Percentiles rank a stretch among this genome's conserved stretches.
These are phyloP conservation scores for Drosophila infuscata DNA, from an alignment of 2,888 invertebrate species.

Conservation along the genomic window DNA sequence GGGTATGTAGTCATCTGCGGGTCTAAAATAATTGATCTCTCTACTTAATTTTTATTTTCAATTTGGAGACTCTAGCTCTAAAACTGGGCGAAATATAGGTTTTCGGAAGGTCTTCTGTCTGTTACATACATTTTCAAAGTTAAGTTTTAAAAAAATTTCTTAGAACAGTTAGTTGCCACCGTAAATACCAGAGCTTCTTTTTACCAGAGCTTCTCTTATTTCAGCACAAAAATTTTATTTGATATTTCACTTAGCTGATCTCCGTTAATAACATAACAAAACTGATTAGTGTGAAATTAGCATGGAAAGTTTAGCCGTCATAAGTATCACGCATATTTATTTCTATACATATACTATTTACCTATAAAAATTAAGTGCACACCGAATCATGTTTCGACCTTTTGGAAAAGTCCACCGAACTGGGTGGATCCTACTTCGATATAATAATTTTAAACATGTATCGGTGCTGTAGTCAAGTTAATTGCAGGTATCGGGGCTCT, in stretches of 20 bases:
- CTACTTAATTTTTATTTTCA: not conserved
- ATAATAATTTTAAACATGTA: not conserved
- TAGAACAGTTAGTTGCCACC: not conserved
- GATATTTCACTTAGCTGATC: constrained; percentile 32
- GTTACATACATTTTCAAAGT: no score
- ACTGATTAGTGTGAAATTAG: constrained; percentile 31
- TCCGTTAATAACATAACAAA: constrained; percentile 40
- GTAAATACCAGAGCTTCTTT: not conserved
- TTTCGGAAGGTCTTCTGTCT: not conserved
- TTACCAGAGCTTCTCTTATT: not conserved
- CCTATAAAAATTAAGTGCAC: not conserved
- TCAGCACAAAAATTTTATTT: constrained; percentile 32
- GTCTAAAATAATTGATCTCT: not conserved
- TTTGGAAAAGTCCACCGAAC: not conserved
- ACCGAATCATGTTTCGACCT: not conserved
- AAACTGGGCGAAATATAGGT: not conserved
- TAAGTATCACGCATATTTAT: not conserved
- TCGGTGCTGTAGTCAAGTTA: no score
- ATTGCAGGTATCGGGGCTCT: no score
- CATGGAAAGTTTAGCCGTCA: constrained; percentile 3
- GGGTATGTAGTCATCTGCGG: not conserved
- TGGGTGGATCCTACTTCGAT: not conserved
- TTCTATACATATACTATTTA: not conserved
- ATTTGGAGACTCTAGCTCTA: not conserved
- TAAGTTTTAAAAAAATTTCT: not conserved